These are phyloP conservation scores for Lithophane ornitopus DNA, from an alignment of 2,888 invertebrate species.

Conservation along the genomic window DNA sequence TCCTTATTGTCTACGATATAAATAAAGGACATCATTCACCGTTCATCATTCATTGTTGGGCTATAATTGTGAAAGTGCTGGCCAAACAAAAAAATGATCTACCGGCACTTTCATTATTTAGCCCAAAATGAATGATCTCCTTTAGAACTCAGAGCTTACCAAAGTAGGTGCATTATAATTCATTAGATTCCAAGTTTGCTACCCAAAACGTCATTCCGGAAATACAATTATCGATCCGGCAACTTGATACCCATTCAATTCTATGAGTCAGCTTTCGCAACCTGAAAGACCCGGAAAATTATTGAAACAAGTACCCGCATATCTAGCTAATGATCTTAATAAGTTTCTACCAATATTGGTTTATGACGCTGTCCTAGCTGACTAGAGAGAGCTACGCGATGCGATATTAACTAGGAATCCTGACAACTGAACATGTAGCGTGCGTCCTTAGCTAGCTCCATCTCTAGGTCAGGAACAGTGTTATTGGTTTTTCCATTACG, in stretches of 20 bases:
- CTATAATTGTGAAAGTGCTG: too few relatives aligned
- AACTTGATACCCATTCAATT: slow-evolving; percentile 32
- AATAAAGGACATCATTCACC: too few relatives aligned
- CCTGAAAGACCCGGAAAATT: slow-evolving; percentile 62
- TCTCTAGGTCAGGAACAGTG: too few relatives aligned
- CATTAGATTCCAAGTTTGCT: background rate
- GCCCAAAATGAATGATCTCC: too few relatives aligned
- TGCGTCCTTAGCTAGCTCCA: background rate
- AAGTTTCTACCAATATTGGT: slow-evolving; percentile 48
- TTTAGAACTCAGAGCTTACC: slow-evolving; percentile 11
- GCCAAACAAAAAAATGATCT: too few relatives aligned
- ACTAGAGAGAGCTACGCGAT: background rate
- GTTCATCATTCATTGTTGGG: too few relatives aligned
- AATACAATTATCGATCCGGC: slow-evolving; percentile 49
- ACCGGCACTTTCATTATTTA: too few relatives aligned
- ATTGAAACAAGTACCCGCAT: slow-evolving; percentile 39
- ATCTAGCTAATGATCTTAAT: slow-evolving; percentile 59
- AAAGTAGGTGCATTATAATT: background rate
- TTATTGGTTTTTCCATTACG: background rate
- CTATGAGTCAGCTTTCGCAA: slow-evolving; percentile 38
- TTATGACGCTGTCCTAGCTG: slow-evolving; percentile 21
- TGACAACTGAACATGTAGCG: too few relatives aligned
- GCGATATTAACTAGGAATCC: background rate
- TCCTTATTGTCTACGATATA: background rate
- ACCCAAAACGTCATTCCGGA: slow-evolving; percentile 9